Conservation (phyloP, 2,797 vertebrate species). For the Benthosema pterotum region DNA sequence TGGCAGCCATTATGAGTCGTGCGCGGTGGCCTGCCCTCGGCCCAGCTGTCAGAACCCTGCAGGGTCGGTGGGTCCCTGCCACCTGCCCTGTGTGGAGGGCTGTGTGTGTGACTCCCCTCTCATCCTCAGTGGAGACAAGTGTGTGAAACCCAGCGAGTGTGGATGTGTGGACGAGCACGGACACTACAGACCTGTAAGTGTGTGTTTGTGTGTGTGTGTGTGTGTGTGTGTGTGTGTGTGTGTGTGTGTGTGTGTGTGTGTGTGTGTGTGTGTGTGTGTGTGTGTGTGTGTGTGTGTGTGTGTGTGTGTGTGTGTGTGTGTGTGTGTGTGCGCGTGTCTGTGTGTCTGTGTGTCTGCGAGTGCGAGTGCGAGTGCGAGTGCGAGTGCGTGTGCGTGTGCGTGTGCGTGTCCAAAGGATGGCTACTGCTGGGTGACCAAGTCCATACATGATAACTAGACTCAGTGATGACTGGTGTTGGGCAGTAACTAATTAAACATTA, state of each 20-base stretch:
- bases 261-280: slow-evolving; percentile 3
- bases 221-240: not conserved
- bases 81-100: slow-evolving; percentile 83
- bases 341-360: slow-evolving; percentile 8
- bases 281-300: not conserved
- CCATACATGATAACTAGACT: too few species aligned
- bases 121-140: slow-evolving; percentile 86
- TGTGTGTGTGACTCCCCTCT: slow-evolving; percentile 85
- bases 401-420: not conserved
- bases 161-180: slow-evolving; percentile 82
- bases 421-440: too few species aligned
- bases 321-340: not conserved
- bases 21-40: slow-evolving; percentile 80
- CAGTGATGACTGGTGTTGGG: too few species aligned
- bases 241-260: not conserved
- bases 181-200: slow-evolving; percentile 81
- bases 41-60: slow-evolving; percentile 80
- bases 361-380: too few species aligned
- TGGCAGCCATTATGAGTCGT: slow-evolving; percentile 82
- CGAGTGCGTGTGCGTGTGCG: not conserved
- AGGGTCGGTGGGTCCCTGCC: slow-evolving; percentile 64
- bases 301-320: slow-evolving; percentile 3
- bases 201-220: not conserved
- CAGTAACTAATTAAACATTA: too few species aligned
- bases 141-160: slow-evolving; percentile 82